Conservation (phyloP, 2,113 vertebrate species). For the Saimiri boliviensis region DNA sequence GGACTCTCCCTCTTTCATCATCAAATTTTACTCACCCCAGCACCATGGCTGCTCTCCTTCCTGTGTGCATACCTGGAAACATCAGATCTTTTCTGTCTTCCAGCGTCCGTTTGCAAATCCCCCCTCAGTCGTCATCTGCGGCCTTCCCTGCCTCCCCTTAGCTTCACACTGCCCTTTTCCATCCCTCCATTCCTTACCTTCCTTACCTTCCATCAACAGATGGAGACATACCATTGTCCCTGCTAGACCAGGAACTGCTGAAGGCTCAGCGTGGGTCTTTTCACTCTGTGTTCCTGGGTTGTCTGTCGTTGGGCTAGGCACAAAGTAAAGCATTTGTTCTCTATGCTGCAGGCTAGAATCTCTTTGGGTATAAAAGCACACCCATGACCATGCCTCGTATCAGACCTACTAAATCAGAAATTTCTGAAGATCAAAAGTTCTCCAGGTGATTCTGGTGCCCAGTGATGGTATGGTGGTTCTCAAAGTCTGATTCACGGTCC, state of each 20-base stretch:
- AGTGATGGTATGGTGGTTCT: neutral
- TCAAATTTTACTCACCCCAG: rapidly evolving
- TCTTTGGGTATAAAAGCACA: neutral
- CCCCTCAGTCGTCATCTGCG: rapidly evolving
- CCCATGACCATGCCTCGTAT: rapidly evolving
- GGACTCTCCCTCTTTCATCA: neutral
- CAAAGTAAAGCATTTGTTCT: neutral
- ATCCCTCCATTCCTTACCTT: neutral
- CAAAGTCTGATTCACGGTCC: neutral
- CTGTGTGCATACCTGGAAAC: neutral
- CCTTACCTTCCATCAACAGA: neutral
- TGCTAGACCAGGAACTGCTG: neutral
- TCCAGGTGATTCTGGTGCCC: neutral
- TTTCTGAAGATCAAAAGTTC: neutral
- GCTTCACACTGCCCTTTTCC: rapidly evolving
- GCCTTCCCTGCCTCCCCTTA: neutral
- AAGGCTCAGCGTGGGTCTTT: neutral
- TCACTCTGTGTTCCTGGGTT: neutral
- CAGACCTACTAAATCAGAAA: neutral
- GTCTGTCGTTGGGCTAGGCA: neutral
- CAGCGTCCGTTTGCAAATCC: neutral
- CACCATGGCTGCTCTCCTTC: neutral
- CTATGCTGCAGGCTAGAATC: neutral
- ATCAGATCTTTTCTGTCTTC: neutral
- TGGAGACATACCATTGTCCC: no score